Conservation (phyloP, 2,797 vertebrate species). For the Pogoniulus pusillus region DNA sequence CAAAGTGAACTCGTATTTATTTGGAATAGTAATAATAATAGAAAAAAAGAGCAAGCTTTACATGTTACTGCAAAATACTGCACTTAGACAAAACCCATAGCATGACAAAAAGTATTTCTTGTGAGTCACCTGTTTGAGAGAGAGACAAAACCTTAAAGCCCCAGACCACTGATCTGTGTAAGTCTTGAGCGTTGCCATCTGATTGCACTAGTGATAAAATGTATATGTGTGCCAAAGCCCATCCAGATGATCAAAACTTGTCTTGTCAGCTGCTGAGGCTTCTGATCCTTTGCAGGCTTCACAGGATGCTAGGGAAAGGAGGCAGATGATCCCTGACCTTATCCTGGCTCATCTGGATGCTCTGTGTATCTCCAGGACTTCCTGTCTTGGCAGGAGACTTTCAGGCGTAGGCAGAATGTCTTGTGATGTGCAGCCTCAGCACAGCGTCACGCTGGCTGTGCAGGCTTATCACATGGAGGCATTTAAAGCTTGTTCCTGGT, state of each 20-base stretch:
- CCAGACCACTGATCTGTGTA: neutral
- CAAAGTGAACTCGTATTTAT: neutral
- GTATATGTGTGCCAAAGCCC: neutral
- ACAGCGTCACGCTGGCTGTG: too few relatives aligned
- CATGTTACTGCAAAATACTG: neutral
- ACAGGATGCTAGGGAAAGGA: too few relatives aligned
- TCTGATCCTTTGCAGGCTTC: too few relatives aligned
- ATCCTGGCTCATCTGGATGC: too few relatives aligned
- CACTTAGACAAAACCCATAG: neutral
- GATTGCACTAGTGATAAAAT: neutral
- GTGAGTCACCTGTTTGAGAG: neutral
- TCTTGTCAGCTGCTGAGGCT: too few relatives aligned
- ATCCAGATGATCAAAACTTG: rapidly evolving
- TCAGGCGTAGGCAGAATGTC: too few relatives aligned
- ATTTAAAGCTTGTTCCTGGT: too few relatives aligned
- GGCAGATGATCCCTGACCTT: too few relatives aligned
- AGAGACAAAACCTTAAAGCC: neutral
- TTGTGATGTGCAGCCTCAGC: too few relatives aligned
- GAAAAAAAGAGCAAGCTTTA: neutral
- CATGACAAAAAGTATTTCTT: neutral
- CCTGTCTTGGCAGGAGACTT: too few relatives aligned
- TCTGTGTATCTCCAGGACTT: too few relatives aligned
- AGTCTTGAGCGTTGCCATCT: neutral
- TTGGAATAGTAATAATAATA: neutral
- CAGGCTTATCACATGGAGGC: too few relatives aligned